Evolutionary conservation across 1,140 invertebrate genomes (phyloP).

Genomic region (Diachasmimorpha longicaudata): DNA sequence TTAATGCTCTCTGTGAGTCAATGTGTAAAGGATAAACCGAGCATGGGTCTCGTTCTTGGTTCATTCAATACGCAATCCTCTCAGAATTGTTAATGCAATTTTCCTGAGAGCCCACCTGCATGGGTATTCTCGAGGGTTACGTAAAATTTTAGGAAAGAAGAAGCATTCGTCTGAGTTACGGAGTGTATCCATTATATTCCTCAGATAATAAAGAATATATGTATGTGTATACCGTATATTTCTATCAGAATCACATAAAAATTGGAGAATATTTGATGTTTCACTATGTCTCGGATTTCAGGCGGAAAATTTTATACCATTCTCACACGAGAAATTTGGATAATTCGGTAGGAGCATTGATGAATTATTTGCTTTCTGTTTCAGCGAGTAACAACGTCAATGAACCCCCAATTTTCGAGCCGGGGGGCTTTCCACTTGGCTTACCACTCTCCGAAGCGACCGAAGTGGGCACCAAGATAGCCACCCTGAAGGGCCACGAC

Average conservation of each 20-base stretch:
- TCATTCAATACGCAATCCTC: background rate
- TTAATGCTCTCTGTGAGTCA: too few relatives aligned
- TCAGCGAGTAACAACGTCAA: constrained; percentile 58
- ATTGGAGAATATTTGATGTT: too few relatives aligned
- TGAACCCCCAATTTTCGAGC: constrained; percentile 57
- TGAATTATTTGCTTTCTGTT: constrained; percentile 39
- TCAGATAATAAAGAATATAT: too few relatives aligned
- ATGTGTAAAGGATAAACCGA: too few relatives aligned
- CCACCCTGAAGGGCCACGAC: constrained; percentile 78
- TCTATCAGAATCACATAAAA: too few relatives aligned
- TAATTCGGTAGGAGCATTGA: background rate
- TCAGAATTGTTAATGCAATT: constrained; percentile 1
- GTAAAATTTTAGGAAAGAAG: too few relatives aligned
- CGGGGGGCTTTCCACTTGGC: constrained; percentile 50
- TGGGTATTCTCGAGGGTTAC: background rate
- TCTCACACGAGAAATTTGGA: too few relatives aligned
- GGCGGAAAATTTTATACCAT: too few relatives aligned
- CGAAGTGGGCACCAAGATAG: constrained; percentile 77
- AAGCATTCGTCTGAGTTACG: too few relatives aligned
- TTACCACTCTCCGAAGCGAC: constrained; percentile 78
- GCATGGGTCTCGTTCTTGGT: background rate
- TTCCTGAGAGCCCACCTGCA: background rate
- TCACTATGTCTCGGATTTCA: too few relatives aligned
- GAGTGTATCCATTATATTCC: too few relatives aligned
- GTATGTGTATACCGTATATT: too few relatives aligned